A percentile compares a stretch with the other conserved stretches of the same genome.
Conservation (phyloP, 2,797 vertebrate genomes). For the Pseudomugil gertrudae region DNA sequence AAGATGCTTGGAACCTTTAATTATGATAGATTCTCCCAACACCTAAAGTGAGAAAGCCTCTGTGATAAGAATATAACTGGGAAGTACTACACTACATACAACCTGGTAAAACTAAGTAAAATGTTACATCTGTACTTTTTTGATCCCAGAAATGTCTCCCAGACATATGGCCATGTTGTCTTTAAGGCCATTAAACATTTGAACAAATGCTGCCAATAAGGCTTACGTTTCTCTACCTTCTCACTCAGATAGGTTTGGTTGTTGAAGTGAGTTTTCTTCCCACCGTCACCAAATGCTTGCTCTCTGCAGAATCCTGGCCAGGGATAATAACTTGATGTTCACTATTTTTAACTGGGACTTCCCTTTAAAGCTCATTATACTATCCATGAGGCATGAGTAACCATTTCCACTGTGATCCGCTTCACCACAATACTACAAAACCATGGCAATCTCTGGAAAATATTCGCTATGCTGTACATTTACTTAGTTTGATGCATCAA, state of each 20-base stretch:
- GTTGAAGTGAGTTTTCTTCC: neutral
- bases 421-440: conserved; percentile 30
- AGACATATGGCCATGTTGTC: too few species aligned
- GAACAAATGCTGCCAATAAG: too few species aligned
- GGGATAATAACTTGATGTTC: conserved; percentile 7
- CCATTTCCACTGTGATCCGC: conserved; percentile 61
- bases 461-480: conserved; percentile 25
- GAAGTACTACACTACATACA: neutral
- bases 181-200: too few species aligned
- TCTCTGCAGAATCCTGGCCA: neutral
- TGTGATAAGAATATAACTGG: neutral
- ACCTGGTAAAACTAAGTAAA: neutral
- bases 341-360: conserved; percentile 15
- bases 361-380: conserved; percentile 32
- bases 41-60: neutral
- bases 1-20: neutral
- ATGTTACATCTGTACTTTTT: too few species aligned
- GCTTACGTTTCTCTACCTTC: too few species aligned
- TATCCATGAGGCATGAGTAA: conserved; percentile 36
- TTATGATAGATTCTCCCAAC: neutral
- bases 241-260: neutral
- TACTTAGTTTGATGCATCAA: conserved; percentile 36
- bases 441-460: conserved; percentile 36
- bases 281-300: neutral
- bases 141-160: too few species aligned